Evolutionary conservation across 2,888 invertebrate genomes (phyloP).

Genomic region (Malacosoma neustria): DNA sequence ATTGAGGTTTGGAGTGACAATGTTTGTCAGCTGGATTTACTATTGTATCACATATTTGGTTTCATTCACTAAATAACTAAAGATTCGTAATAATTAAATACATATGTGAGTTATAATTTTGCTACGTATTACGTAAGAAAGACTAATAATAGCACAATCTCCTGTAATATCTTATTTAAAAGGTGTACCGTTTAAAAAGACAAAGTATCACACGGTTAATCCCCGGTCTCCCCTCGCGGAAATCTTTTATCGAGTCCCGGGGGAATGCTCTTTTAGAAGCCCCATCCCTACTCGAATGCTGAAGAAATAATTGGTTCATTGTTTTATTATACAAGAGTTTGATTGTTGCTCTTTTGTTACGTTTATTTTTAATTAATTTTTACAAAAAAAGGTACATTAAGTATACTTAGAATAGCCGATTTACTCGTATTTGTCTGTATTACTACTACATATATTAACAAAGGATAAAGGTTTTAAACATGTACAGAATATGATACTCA

Average conservation of each 20-base stretch:
- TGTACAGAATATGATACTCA: no score
- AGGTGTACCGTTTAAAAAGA: constrained; percentile 50
- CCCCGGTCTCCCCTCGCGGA: constrained; percentile 42
- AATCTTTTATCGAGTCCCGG: constrained; percentile 57
- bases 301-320: constrained; percentile 50
- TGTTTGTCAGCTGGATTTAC: no score
- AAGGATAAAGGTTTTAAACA: no score
- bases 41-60: no score
- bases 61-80: no score
- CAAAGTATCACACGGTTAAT: constrained; percentile 59
- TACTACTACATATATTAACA: no score
- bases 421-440: no score
- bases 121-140: no score
- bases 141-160: constrained; percentile 19
- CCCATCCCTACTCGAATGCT: not conserved
- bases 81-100: no score
- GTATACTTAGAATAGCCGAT: no score
- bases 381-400: constrained; percentile 1
- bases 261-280: constrained; percentile 47
- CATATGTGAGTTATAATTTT: no score
- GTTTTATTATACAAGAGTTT: constrained; percentile 43
- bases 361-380: constrained; percentile 8
- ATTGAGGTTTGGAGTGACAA: no score
- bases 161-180: constrained; percentile 27
- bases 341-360: constrained; percentile 20